Evolutionary conservation across 2,888 invertebrate genomes (phyloP), one percentile per base, ranked within the genome.

Genomic region (Melieria picta): DNA sequence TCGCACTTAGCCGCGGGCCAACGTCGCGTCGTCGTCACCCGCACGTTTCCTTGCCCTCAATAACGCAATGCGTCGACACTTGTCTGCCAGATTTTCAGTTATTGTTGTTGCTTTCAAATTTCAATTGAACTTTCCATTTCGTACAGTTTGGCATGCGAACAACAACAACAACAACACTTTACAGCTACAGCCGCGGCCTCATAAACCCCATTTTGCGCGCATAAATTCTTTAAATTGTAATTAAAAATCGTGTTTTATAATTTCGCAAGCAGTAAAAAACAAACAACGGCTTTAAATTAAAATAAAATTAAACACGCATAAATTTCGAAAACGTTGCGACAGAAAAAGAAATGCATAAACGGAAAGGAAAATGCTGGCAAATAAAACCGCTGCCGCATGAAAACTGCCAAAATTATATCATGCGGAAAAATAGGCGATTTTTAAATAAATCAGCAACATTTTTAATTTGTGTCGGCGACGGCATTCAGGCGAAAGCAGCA

Each of bases 101-200:
- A 57, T 47, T 65, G 42, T 47, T 46, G 30, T 30, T 47, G 13
- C 48, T 55, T 62, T 57, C 56, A 69, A 57, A 52, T 61, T 67
- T 67, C 60, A 56, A 56, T 69, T 69, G 62, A 56, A 57, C 16
- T 57, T 48, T 64, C 57, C 45, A 69, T 63, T 69, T 62, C 42
- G 60, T 70, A 30, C 30, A 30, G 30, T 30, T 30, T 30, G 30
- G 30, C 30, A 3, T 0, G 30, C 30, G 3, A 30, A 30, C 3
- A 30, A 30, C 30, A 30, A 30, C 2, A 30, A 30, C 30, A 30
- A 30, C 30, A 30, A 30, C 30, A 30, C 30, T 30, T 30, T 30
- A 30, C 30, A 30, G 30, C 30, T 30, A 2, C 30, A 30, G 30
- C 30, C 30, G 30, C 30, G 30, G 30, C 30, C 30, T 30, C 30